Evolutionary conservation across 2,888 invertebrate genomes (phyloP), one percentile per base, ranked within the genome.

Genomic region (Drosophila prostipennis): DNA sequence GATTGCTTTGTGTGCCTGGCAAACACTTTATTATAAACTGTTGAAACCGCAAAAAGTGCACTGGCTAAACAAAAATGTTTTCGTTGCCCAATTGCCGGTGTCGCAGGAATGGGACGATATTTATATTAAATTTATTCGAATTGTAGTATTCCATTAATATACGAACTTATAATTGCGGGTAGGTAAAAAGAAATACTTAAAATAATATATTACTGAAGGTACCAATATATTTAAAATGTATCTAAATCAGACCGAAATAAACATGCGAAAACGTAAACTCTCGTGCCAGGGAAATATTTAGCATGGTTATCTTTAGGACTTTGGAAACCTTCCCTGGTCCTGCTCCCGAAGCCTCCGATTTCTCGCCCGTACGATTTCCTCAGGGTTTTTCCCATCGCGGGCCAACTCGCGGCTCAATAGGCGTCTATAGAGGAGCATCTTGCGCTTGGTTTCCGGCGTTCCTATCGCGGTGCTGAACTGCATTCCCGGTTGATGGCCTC

Each of bases 21-120:
- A 54, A 73, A 71, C 76, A 85, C 73, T 82, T 74, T 79, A 87
- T 85, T 75, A 87, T 79, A 58, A 74, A 81, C 78, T 74, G 81
- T 64, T 70, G 52, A 87, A 85, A 85, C 87, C 82, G 55, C 85
- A 81, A 52, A 72, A 59, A 69, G 55, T 60, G 59, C 49, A 53
- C 59, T 19, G 68, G 46, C 71, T 56, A 71, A 56, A 69, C 52
- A 53, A 67, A 52, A 63, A 72, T 72, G 63, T 72, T 72, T 46
- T 55, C 43, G 14, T 16, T 10, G 13, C 3, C 52, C 58, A 26
- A 52, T 34, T 58, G 52, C 34, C 23, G n/a, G 23, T 43, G 32
- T 34, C 16, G 45, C 37, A 23, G 40, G 14, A 34, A 26, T 13
- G 23, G 23, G 11, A 34, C 3, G 34, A 1, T 5, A 34, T 5